phyloP scores from a whole-genome alignment of 2,888 invertebrate genomes.

The Melolontha melolontha region DNA sequence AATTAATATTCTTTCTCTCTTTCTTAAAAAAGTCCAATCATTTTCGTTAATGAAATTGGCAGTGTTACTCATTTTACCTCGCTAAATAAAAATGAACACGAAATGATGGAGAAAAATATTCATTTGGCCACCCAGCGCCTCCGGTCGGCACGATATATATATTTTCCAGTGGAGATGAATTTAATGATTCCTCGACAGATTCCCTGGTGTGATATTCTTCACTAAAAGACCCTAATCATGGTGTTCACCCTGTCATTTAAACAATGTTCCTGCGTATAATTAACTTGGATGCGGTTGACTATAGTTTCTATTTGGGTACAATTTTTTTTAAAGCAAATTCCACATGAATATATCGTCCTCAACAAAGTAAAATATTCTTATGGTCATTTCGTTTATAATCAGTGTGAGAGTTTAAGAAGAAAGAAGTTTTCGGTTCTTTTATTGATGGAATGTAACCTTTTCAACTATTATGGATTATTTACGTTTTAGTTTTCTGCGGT shows the following conservation, averaged over 20 bases:
- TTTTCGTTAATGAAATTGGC: no score
- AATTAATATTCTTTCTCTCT: no score
- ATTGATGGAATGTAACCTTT: no score
- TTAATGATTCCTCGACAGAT: conserved; percentile 51
- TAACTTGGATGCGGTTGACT: conserved; percentile 40
- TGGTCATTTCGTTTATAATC: background rate
- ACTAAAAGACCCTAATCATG: conserved; percentile 54
- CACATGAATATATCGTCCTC: conserved; percentile 15
- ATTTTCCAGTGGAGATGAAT: conserved; percentile 41
- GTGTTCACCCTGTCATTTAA: conserved; percentile 54
- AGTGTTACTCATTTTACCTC: conserved; percentile 5
- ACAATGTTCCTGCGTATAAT: conserved; percentile 52
- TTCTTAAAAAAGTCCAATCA: no score
- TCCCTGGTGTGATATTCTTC: conserved; percentile 56
- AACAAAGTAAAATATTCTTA: conserved; percentile 2
- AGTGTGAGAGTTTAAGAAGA: no score
- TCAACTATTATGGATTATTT: no score
- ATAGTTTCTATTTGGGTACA: conserved; percentile 26
- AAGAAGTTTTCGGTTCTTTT: no score
- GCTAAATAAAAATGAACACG: conserved; percentile 15
- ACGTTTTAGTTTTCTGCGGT: no score
- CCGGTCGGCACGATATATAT: conserved; percentile 28
- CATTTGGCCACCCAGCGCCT: conserved; percentile 38
- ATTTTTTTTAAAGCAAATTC: conserved; percentile 31
- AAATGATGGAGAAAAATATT: conserved; percentile 21